Base-by-base conservation (phyloP, 2,113 vertebrate species). In the Gallinago media region DNA sequence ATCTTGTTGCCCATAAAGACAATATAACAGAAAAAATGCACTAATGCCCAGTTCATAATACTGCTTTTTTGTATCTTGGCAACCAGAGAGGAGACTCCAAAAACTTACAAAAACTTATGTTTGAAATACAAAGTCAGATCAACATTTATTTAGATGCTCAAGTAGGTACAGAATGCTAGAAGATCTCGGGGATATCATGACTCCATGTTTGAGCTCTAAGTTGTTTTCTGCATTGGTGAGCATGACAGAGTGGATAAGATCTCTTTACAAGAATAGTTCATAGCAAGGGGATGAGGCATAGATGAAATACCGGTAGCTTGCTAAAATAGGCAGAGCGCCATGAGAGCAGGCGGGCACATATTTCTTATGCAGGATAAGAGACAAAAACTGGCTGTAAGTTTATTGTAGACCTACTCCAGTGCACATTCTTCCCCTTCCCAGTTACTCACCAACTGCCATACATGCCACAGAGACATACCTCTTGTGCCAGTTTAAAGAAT, bases 271-370 rank as follows among this genome's bases (percentile, higher is more conserved):
- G 79, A 89, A 87, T 77, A 94, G 89, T 70, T 94, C 87, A 62
- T n/a, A 89, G 67, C 80, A 84, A 89, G 34, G 46, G 55, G 31
- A 49, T 89, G 65, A 96, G 63, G 19, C 91, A 92, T 74, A 91
- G 68, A 84, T 21, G 27, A 84, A 92, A 92, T 91, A 66, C 80
- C 22, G 3, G 68, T 66, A 73, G 38, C 52, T 91, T 94, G 86
- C 79, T 95, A 83, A 94, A 95, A 73, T 25, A 34, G 91, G 75
- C 66, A 95, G 66, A 61, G 62, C 42, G 66, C 56, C 85, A 85
- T 17, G 58, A 85, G 16, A 63, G 32, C 63, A 65, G 92, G 72
- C 55, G 84, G 59, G 27, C 46, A 20, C 81, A 70, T 89, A 77
- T 84, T 94, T 87, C 59, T 89, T 55, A 81, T 3, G 3, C 42